Evolutionary conservation across 2,797 vertebrate species (phyloP).

Genomic region (Acanthurus leucopareius): DNA sequence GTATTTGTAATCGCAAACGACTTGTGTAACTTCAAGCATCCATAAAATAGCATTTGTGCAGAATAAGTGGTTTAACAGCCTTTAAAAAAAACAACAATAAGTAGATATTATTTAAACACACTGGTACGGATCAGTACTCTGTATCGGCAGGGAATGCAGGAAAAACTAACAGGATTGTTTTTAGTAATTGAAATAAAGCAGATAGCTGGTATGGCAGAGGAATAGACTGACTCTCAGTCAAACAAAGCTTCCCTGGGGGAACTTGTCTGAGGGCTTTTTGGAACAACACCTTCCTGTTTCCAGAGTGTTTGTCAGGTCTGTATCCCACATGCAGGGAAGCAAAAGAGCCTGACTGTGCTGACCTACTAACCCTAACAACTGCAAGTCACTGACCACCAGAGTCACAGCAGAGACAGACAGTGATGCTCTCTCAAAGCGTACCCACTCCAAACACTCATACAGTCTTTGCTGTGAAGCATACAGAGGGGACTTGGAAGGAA

Average conservation of each 20-base stretch:
- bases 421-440: not conserved
- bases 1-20: too few species aligned
- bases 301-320: not conserved
- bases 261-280: not conserved
- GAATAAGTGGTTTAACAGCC: too few species aligned
- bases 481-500: not conserved
- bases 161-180: not conserved
- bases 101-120: too few species aligned
- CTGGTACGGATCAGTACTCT: too few species aligned
- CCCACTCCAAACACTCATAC: not conserved
- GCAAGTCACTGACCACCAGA: not conserved
- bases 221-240: not conserved
- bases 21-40: too few species aligned
- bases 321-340: not conserved
- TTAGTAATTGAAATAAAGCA: not conserved
- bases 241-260: not conserved
- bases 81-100: too few species aligned
- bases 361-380: slow-evolving; percentile 10
- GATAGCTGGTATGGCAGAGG: not conserved
- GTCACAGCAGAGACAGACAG: not conserved
- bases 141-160: not conserved
- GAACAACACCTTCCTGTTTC: not conserved
- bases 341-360: slow-evolving; percentile 7
- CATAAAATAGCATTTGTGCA: too few species aligned
- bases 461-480: not conserved